These are phyloP conservation scores for Anoncus sp. DNA, from an alignment of 2,888 invertebrate species.

Conservation along the genomic window DNA sequence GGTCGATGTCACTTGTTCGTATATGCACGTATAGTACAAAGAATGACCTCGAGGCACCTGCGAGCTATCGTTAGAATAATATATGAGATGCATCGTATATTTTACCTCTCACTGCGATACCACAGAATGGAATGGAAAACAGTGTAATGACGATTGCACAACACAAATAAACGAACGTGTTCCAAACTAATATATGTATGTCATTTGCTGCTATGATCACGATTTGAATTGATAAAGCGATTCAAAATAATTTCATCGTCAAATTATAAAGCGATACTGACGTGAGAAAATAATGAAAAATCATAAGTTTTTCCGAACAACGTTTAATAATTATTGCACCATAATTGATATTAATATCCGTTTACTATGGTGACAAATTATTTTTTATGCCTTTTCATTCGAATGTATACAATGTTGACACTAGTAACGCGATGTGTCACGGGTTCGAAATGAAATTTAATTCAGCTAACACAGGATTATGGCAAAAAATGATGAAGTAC, in stretches of 20 bases:
- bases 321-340: too few relatives aligned
- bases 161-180: background rate
- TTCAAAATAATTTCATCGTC: background rate
- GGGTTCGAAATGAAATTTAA: too few relatives aligned
- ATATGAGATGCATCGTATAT: conserved; percentile 15
- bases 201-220: conserved; percentile 14
- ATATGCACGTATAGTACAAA: conserved; percentile 19
- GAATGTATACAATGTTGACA: too few relatives aligned
- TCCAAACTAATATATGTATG: background rate
- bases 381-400: background rate
- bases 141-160: conserved; percentile 32
- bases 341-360: background rate
- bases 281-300: too few relatives aligned
- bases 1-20: conserved; percentile 24
- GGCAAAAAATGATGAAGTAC: too few relatives aligned
- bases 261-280: conserved; percentile 7
- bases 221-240: conserved; percentile 1
- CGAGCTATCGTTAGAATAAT: conserved; percentile 24
- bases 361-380: background rate
- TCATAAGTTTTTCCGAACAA: too few relatives aligned
- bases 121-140: background rate
- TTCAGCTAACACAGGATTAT: too few relatives aligned
- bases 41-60: conserved; percentile 38
- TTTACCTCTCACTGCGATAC: conserved; percentile 22
- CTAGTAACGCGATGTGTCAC: too few relatives aligned